phyloP scores from a whole-genome alignment of 2,888 invertebrate genomes.

The Pachycephus smyrnensis region DNA sequence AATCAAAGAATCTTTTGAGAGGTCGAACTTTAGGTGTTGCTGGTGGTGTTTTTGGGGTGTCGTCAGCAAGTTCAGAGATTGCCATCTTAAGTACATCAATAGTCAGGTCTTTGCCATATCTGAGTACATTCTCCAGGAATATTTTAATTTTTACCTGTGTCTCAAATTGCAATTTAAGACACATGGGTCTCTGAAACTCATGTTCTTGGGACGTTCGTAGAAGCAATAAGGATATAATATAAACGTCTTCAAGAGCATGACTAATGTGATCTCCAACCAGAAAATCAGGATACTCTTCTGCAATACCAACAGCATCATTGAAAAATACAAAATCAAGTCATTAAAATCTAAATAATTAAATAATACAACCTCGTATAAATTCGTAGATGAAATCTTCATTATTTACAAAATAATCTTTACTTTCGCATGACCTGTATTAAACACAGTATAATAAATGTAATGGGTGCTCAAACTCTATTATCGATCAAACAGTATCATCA shows the following conservation, averaged over 20 bases:
- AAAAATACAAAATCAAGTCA: not conserved
- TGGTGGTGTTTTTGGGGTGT: conserved; percentile 31
- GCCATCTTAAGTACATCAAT: conserved; percentile 67
- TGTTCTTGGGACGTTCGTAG: conserved; percentile 71
- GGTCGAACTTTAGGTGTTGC: conserved; percentile 43
- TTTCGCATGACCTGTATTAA: conserved; percentile 2
- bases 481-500: not conserved
- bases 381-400: conserved; percentile 23
- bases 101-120: conserved; percentile 66
- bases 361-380: conserved; percentile 30
- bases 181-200: conserved; percentile 71
- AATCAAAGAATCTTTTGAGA: conserved; percentile 53
- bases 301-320: not conserved
- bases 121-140: conserved; percentile 70
- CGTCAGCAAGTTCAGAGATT: conserved; percentile 58
- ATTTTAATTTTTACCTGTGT: conserved; percentile 71
- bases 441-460: conserved; percentile 1
- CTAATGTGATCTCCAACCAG: conserved; percentile 56
- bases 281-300: conserved; percentile 69
- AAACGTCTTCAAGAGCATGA: conserved; percentile 58
- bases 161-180: conserved; percentile 68
- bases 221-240: conserved; percentile 70
- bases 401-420: conserved; percentile 8
- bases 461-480: not conserved
- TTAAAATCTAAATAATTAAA: not conserved